Conservation (phyloP, 2,113 vertebrate genomes). For the Myotis brandtii region DNA sequence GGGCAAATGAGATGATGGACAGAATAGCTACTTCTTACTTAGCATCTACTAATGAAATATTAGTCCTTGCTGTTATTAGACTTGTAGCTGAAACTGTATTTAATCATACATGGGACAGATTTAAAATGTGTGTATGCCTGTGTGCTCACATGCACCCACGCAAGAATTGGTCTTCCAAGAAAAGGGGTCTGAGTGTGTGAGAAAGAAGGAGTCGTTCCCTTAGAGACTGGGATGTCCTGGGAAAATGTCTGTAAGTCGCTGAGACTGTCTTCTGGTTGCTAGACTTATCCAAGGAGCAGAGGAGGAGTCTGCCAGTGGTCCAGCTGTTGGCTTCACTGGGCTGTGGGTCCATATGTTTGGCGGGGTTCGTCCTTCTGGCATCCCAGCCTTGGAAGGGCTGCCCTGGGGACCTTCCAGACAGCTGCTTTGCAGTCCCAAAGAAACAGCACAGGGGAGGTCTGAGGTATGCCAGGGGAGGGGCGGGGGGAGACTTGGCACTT, state of each 20-base stretch:
- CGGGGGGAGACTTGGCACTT: neutral
- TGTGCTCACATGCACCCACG: neutral
- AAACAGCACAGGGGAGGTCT: neutral
- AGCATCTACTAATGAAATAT: neutral
- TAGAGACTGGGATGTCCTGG: conserved; percentile 66
- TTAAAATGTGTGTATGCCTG: neutral
- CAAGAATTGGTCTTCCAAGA: conserved; percentile 50
- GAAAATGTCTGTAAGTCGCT: conserved; percentile 74
- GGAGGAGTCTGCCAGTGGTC: conserved; percentile 52
- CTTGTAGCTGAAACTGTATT: neutral
- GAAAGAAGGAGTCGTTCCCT: conserved; percentile 63
- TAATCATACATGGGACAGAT: neutral
- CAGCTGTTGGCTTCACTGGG: conserved; percentile 68
- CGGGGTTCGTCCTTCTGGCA: conserved; percentile 17
- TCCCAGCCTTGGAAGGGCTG: neutral
- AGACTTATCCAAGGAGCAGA: conserved; percentile 58
- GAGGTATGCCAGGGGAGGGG: neutral
- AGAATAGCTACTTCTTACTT: neutral
- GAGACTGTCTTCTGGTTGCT: conserved; percentile 61
- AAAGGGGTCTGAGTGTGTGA: conserved; percentile 59
- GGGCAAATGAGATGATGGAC: neutral
- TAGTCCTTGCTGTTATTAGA: neutral
- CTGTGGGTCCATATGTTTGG: conserved; percentile 51
- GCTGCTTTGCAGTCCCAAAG: conserved; percentile 12
- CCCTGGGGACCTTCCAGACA: conserved; percentile 62